phyloP scores from a whole-genome alignment of 2,113 vertebrate genomes.

The Larimichthys polyactis region DNA sequence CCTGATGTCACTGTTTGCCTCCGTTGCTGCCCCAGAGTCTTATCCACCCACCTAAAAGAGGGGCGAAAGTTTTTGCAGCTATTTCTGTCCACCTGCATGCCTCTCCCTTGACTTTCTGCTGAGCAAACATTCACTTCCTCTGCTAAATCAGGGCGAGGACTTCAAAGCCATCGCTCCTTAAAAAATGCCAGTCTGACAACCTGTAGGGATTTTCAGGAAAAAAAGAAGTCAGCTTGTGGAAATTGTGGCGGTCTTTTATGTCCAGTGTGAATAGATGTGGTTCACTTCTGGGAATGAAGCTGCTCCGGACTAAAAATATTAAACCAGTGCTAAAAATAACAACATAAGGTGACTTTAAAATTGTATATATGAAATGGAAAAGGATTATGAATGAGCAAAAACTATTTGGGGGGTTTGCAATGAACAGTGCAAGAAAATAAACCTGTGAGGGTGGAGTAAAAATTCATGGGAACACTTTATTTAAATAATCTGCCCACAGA shows the following conservation, averaged over 20 bases:
- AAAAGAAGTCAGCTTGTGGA: constrained; percentile 35
- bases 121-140: constrained; percentile 66
- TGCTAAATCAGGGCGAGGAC: constrained; percentile 41
- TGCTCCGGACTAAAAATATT: constrained; percentile 13
- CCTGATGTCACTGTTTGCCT: constrained; percentile 70
- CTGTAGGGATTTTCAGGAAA: constrained; percentile 36
- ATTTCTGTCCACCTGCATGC: constrained; percentile 68
- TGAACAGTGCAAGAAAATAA: neutral
- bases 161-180: constrained; percentile 54
- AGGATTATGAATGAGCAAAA: neutral
- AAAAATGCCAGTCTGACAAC: constrained; percentile 22
- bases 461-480: neutral
- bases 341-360: neutral
- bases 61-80: constrained; percentile 57
- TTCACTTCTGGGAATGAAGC: constrained; percentile 26
- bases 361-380: neutral
- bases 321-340: constrained; percentile 13
- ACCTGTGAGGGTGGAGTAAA: neutral
- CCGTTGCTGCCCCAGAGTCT: constrained; percentile 17
- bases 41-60: constrained; percentile 64
- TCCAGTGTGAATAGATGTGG: constrained; percentile 31
- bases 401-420: neutral
- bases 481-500: too few species aligned
- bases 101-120: constrained; percentile 45
- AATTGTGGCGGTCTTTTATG: constrained; percentile 30